Conservation (phyloP, 2,797 vertebrate genomes). For the Sebastes vulpes region DNA sequence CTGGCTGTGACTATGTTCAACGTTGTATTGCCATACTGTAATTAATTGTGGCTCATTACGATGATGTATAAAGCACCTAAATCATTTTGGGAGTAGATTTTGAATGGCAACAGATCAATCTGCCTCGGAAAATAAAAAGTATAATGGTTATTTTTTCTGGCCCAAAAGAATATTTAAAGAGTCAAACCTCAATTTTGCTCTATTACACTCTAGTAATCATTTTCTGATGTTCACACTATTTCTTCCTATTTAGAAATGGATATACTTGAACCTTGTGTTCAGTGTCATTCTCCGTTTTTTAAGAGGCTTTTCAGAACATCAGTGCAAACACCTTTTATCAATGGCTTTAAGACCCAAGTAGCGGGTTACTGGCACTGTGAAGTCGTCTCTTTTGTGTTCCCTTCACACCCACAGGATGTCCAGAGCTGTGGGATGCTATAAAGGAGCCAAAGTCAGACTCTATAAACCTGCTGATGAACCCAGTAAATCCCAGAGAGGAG, state of each 20-base stretch:
- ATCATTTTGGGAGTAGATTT: slow-evolving; percentile 46
- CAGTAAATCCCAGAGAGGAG: slow-evolving; percentile 71
- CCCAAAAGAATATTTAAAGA: slow-evolving; percentile 18
- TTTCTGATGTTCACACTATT: slow-evolving; percentile 9
- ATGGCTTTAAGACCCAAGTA: slow-evolving; percentile 41
- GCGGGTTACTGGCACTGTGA: slow-evolving; percentile 55
- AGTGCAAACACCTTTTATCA: slow-evolving; percentile 54
- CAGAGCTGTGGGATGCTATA: slow-evolving; percentile 60
- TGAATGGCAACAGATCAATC: slow-evolving; percentile 24
- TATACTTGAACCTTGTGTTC: slow-evolving; percentile 9
- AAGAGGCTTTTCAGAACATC: slow-evolving; percentile 21
- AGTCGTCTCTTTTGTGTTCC: slow-evolving; percentile 63
- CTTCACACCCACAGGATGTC: slow-evolving; percentile 76
- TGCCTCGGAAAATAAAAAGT: neutral
- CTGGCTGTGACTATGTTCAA: slow-evolving; percentile 38
- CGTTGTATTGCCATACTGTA: slow-evolving; percentile 36
- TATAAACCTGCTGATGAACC: slow-evolving; percentile 86
- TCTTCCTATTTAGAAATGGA: neutral
- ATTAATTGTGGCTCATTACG: slow-evolving; percentile 58
- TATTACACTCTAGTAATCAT: slow-evolving; percentile 1
- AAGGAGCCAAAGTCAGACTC: slow-evolving; percentile 82
- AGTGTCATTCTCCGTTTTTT: neutral
- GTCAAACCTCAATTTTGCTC: slow-evolving; percentile 9
- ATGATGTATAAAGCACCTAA: slow-evolving; percentile 51
- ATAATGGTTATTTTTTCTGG: slow-evolving; percentile 38